Evolutionary conservation across 2,888 invertebrate species (phyloP), one percentile per base, ranked within the genome.

Genomic region (Agrilus biguttatus): DNA sequence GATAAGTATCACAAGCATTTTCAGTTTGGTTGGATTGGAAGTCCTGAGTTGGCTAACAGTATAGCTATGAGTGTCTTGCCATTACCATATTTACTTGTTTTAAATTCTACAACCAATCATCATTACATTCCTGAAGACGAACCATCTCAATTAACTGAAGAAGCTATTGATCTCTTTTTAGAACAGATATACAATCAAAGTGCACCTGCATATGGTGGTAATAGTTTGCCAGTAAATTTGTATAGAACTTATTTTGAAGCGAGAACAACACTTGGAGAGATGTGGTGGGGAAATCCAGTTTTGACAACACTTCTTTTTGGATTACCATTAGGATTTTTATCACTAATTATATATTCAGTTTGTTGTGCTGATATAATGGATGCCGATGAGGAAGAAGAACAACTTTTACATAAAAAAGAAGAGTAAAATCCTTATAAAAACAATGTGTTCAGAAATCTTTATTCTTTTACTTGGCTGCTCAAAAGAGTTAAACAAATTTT

Each of bases 361-460:
- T 97, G 92, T 67, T 97, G 96, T 62, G 85, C 91, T 41, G 96
- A 97, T 63, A 90, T 96, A 56, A 70, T 93, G 50, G 95, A 93
- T 62, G 89, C 89, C 1, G 83, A 85, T 37, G 90, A 89, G 44
- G 86, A 86, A 42, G 86, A 86, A 47, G 28, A 28, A 28, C 28
- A 28, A 28, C 28, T 28, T 8, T 28, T 28, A 10, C 28, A 28
- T 28, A 28, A 28, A 28, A 28, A 28, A 10, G 28, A 28, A 28
- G 28, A 28, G 28, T 28, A 28, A 28, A 28, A 8, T 28, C 8
- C 8, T 5, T 10, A 10, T 28, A 28, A 28, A 28, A 10, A 21
- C 6, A 21, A 21, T 5, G 8, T 28, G 2, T 10, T 28, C 2
- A 28, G 10, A 10, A 10, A 10, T 10, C 8, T 10, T 2, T 28